These are phyloP conservation scores for Thymallus thymallus DNA, from an alignment of 2,113 vertebrate species.

Conservation along the genomic window DNA sequence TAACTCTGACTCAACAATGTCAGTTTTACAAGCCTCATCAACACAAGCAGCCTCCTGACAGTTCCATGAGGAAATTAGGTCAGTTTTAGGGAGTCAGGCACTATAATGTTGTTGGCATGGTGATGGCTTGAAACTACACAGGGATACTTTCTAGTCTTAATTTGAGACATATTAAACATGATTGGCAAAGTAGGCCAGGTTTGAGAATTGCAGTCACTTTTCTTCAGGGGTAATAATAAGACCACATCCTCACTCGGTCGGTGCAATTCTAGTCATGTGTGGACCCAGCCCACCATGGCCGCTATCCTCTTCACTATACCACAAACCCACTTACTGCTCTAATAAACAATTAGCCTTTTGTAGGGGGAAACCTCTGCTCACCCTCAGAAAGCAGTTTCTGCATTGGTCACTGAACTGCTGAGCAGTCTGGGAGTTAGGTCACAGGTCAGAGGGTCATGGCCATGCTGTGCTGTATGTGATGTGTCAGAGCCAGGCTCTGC, in stretches of 20 bases:
- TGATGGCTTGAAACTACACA: neutral
- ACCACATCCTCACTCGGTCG: no score
- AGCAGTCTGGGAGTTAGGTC: conserved; percentile 31
- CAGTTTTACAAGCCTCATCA: neutral
- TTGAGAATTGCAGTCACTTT: neutral
- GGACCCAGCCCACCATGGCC: conserved; percentile 25
- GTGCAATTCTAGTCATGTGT: neutral
- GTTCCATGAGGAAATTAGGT: neutral
- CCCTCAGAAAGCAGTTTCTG: conserved; percentile 63
- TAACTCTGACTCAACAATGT: neutral
- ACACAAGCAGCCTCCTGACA: neutral
- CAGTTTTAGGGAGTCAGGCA: neutral
- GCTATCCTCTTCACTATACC: conserved; percentile 38
- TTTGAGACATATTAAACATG: no score
- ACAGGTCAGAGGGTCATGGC: conserved; percentile 18
- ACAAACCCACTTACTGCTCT: conserved; percentile 55
- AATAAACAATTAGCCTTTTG: conserved; percentile 69
- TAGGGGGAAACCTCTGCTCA: conserved; percentile 46
- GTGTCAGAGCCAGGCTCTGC: neutral
- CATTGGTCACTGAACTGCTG: conserved; percentile 51
- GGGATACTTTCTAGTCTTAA: no score
- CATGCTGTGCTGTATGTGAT: neutral
- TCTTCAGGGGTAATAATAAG: no score
- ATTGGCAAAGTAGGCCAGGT: neutral
- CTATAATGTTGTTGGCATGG: neutral